Evolutionary conservation across 2,888 invertebrate species (phyloP).

Genomic region (Xylophagus ater): DNA sequence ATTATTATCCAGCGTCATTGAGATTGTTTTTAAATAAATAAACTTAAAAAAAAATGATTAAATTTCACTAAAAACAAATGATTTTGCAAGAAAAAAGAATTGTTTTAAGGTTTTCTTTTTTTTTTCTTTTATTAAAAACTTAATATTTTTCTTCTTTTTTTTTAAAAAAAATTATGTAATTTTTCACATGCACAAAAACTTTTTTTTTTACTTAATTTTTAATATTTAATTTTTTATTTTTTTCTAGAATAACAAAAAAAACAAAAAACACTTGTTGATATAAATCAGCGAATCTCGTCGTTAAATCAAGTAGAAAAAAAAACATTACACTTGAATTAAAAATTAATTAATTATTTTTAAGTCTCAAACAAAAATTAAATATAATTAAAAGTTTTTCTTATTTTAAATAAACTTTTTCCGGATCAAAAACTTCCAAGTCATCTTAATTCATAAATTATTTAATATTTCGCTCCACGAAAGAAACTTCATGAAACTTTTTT

Average conservation of each 20-base stretch:
- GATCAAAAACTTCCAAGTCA: conserved; percentile 1
- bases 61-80: neutral
- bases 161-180: neutral
- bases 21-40: conserved; percentile 3
- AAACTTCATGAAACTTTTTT: no score
- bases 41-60: neutral
- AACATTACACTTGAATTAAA: neutral
- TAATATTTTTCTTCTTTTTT: no score
- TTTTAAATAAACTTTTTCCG: neutral
- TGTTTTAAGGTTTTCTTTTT: no score
- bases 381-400: neutral
- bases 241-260: neutral
- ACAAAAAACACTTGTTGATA: conserved; percentile 1
- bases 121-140: no score
- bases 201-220: no score
- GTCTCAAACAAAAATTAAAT: neutral
- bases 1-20: conserved; percentile 20
- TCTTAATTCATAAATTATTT: no score
- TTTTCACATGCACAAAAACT: neutral
- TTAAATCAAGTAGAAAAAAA: neutral
- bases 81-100: no score
- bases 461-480: no score
- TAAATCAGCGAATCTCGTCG: neutral
- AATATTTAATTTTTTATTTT: no score
- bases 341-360: neutral